A percentile compares a stretch with the other conserved stretches of the same genome.
Evolutionary conservation across 1,140 invertebrate genomes (phyloP).

Genomic region (Calycopis cecrops): DNA sequence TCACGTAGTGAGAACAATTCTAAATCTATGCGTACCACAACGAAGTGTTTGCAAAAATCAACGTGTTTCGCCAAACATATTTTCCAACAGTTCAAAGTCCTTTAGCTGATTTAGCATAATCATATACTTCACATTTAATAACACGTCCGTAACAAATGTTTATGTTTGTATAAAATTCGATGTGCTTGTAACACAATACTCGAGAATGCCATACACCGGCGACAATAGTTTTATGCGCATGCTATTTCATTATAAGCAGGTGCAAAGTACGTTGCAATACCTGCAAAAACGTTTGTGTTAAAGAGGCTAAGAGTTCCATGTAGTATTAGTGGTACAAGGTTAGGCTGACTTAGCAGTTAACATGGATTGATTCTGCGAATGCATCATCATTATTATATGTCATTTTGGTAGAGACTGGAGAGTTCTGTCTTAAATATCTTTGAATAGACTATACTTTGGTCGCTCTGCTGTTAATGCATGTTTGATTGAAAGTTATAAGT

Average conservation of each 20-base stretch:
- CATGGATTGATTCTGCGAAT: background rate
- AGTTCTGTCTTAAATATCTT: too few relatives aligned
- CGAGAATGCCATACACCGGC: background rate
- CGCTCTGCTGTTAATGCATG: too few relatives aligned
- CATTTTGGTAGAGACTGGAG: too few relatives aligned
- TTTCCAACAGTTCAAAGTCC: background rate
- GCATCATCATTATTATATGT: too few relatives aligned
- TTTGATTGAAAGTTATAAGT: too few relatives aligned
- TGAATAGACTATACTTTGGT: too few relatives aligned
- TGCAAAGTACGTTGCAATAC: background rate
- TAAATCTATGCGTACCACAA: too few relatives aligned
- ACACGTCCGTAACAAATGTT: background rate
- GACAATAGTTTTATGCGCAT: background rate
- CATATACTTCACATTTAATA: background rate
- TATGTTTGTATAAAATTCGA: slow-evolving; percentile 1
- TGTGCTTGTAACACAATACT: background rate
- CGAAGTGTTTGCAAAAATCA: too few relatives aligned
- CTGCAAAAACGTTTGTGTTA: background rate
- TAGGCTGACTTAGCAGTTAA: background rate
- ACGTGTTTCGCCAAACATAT: too few relatives aligned
- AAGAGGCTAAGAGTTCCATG: background rate
- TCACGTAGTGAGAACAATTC: too few relatives aligned
- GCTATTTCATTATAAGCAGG: slow-evolving; percentile 3
- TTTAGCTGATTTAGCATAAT: background rate
- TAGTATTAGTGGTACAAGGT: slow-evolving; percentile 8